Percentiles rank a stretch among this genome's conserved stretches.
Conservation (phyloP, 2,888 invertebrate genomes). For the Ptilodon capucinus region DNA sequence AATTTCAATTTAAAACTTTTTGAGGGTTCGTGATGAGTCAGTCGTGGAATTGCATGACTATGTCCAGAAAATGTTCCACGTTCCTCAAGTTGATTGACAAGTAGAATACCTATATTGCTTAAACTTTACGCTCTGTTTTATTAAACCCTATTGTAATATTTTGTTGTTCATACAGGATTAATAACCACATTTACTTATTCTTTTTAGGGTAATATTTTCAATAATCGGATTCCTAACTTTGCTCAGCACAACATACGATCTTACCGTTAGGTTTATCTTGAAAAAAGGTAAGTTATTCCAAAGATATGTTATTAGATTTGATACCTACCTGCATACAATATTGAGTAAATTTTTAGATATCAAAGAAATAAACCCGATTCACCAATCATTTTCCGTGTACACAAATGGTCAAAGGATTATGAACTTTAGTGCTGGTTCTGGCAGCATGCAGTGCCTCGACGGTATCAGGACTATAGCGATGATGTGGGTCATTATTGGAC, state of each 20-base stretch:
- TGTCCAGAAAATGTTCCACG: too few relatives aligned
- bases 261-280: conserved; percentile 34
- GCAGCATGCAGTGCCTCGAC: conserved; percentile 58
- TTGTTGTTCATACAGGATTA: too few relatives aligned
- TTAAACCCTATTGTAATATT: too few relatives aligned
- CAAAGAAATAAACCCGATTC: conserved; percentile 23
- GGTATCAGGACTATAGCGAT: conserved; percentile 66
- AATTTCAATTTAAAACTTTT: too few relatives aligned
- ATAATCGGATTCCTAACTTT: conserved; percentile 40
- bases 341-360: conserved; percentile 29
- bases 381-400: conserved; percentile 44
- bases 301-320: background rate
- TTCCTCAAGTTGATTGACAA: too few relatives aligned
- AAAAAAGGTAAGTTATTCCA: conserved; percentile 38
- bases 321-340: background rate
- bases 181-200: too few relatives aligned
- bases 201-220: conserved; percentile 24
- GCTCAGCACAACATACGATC: conserved; percentile 48
- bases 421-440: conserved; percentile 36
- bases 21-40: too few relatives aligned
- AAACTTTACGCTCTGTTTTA: too few relatives aligned
- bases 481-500: conserved; percentile 67
- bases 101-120: too few relatives aligned
- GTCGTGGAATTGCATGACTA: too few relatives aligned
- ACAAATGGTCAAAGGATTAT: conserved; percentile 58